A percentile compares a stretch with the other conserved stretches of the same genome.
These are phyloP conservation scores for Plagodis pulveraria DNA, from an alignment of 2,888 invertebrate species.

Conservation along the genomic window DNA sequence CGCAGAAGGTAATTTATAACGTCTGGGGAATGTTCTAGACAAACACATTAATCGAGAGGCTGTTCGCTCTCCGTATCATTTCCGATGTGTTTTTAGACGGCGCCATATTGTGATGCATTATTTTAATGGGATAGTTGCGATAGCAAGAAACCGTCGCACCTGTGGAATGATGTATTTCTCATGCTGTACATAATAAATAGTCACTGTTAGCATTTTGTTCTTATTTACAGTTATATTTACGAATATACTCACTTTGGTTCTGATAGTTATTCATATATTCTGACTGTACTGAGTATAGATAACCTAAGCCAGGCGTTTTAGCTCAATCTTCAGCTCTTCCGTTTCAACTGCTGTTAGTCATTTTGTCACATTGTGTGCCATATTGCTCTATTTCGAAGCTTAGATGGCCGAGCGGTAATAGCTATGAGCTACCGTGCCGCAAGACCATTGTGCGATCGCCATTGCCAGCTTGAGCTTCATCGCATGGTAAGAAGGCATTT, in stretches of 20 bases:
- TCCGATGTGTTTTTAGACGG: conserved; percentile 60
- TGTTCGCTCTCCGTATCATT: conserved; percentile 50
- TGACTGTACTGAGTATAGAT: too few relatives aligned
- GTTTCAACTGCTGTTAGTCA: too few relatives aligned
- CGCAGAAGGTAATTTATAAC: conserved; percentile 45
- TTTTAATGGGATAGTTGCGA: conserved; percentile 62
- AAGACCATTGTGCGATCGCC: too few relatives aligned
- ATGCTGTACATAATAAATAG: not conserved
- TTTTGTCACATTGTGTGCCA: too few relatives aligned
- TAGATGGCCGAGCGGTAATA: too few relatives aligned
- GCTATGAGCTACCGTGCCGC: too few relatives aligned
- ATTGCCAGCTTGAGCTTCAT: too few relatives aligned
- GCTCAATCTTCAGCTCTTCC: too few relatives aligned
- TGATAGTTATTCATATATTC: not conserved
- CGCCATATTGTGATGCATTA: conserved; percentile 66
- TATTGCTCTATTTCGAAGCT: too few relatives aligned
- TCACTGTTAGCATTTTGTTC: not conserved
- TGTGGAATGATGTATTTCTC: conserved; percentile 48
- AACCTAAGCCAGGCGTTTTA: too few relatives aligned
- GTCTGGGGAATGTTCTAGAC: conserved; percentile 55
- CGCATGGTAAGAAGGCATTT: too few relatives aligned
- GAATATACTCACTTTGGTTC: not conserved
- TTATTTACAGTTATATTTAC: not conserved
- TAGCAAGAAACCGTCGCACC: conserved; percentile 52
- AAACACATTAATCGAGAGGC: conserved; percentile 67